phyloP scores from a whole-genome alignment of 2,113 vertebrate species.

The Hoplias malabaricus region DNA sequence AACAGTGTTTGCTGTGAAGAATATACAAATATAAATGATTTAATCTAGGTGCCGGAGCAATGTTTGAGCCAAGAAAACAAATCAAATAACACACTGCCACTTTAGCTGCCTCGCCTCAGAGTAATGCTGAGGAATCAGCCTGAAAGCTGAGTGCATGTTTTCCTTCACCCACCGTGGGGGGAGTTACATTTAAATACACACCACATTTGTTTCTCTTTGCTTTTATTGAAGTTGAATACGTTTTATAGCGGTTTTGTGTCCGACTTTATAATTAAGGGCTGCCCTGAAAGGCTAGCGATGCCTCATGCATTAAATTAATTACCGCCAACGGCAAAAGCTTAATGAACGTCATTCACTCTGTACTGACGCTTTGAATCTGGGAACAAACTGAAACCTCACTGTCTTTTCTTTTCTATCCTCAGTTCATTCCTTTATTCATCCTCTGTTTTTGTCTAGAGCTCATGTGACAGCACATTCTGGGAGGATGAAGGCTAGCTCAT shows the following conservation, averaged over 20 bases:
- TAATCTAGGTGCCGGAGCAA: not conserved
- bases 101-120: not conserved
- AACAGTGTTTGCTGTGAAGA: not conserved
- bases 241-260: not conserved
- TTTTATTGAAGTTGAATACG: constrained; percentile 5
- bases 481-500: not conserved
- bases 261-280: not conserved
- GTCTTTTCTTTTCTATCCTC: not conserved
- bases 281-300: not conserved
- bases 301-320: constrained; percentile 15
- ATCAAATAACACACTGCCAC: constrained; percentile 18
- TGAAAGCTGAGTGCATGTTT: constrained; percentile 23
- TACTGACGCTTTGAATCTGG: not conserved
- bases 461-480: not conserved
- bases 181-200: not conserved
- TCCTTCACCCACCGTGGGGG: not conserved
- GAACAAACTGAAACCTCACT: not conserved
- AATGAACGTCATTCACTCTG: constrained; percentile 6
- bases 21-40: not conserved
- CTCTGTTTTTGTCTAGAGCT: not conserved
- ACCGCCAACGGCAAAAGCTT: not conserved
- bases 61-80: not conserved
- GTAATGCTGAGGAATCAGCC: not conserved
- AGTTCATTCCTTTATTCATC: not conserved
- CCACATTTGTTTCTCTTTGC: not conserved